Evolutionary conservation across 2,888 invertebrate genomes (phyloP).

Genomic region (Trichogramma evanescens): DNA sequence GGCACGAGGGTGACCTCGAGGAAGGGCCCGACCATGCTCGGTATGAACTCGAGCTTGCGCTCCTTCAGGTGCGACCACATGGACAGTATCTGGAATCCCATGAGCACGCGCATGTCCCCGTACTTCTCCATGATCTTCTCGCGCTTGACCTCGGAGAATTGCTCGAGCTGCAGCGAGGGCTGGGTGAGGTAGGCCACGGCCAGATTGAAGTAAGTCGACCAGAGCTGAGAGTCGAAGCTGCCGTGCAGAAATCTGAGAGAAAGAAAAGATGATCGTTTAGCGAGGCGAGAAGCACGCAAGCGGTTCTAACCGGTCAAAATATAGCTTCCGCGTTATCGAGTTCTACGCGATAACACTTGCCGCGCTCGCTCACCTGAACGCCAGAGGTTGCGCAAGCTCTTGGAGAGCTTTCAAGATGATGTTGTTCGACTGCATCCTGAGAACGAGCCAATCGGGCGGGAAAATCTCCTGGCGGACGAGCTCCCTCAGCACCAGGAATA

Average conservation of each 20-base stretch:
- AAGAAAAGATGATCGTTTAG: not conserved
- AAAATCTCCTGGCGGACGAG: conserved; percentile 73
- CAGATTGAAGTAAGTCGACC: conserved; percentile 72
- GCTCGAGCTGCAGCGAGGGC: conserved; percentile 71
- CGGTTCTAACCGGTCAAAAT: not conserved
- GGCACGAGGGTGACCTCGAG: conserved; percentile 88
- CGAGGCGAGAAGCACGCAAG: not conserved
- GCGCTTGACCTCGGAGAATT: conserved; percentile 72
- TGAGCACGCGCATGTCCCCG: conserved; percentile 84
- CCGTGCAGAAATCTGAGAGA: conserved; percentile 63
- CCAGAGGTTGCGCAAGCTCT: conserved; percentile 80
- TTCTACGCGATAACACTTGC: not conserved
- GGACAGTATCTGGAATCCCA: conserved; percentile 85
- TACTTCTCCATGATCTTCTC: conserved; percentile 72
- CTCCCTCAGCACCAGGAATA: conserved; percentile 73
- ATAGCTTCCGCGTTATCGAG: not conserved
- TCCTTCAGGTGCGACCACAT: conserved; percentile 87
- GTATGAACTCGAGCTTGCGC: conserved; percentile 82
- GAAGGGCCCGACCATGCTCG: conserved; percentile 88
- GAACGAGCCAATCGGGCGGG: conserved; percentile 84
- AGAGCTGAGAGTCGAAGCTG: conserved; percentile 54
- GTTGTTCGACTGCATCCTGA: conserved; percentile 81
- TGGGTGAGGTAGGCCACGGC: conserved; percentile 77
- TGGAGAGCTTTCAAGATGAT: conserved; percentile 77
- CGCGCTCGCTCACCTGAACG: conserved; percentile 48